Evolutionary conservation across 2,113 vertebrate species (phyloP), one percentile per base, ranked within the genome.

Genomic region (Ceyx cyanopectus): DNA sequence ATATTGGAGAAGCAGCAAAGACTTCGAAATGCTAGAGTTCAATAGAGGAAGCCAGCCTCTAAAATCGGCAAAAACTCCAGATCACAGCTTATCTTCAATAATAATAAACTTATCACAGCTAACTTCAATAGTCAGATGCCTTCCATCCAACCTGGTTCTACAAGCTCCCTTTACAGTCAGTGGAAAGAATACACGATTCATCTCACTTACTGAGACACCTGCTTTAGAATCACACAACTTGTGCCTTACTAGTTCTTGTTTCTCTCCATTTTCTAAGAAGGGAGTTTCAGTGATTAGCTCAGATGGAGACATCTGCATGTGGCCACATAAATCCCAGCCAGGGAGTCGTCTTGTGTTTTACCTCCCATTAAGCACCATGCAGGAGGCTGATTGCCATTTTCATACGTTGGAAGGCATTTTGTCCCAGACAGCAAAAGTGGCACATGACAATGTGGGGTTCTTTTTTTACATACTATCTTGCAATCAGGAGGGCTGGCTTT

Each of bases 221-320:
- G 63, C 37, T 69, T 94, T 80, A 87, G 75, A 91, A 69, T 66
- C 70, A 51, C 32, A 65, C 58, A 63, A 40, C 94, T 94, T 87
- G 70, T 82, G 56, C 75, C 63, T 40, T 82, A 60, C 67, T 91
- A 69, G 51, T 69, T 69, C 89, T 89, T 73, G 70, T 73, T 93
- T 95, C 89, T 92, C 87, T 92, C 85, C 62, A 66, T 89, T 95
- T 91, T 92, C 87, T 77, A 73, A 76, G 74, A 81, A 34, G 22
- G 81, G 90, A 95, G 85, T 94, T 95, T 92, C 92, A 91, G 79
- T 95, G 94, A 95, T 95, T 95, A 96, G 75, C 92, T 96, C 92
- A 95, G 87, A 95, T 82, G 90, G 89, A 92, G 93, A 85, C 56
- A 87, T 85, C 95, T 89, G 90, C 92, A 95, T 95, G 95, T 92